Evolutionary conservation across 2,888 invertebrate genomes (phyloP).

Genomic region (Hirtodrosophila alboralis): DNA sequence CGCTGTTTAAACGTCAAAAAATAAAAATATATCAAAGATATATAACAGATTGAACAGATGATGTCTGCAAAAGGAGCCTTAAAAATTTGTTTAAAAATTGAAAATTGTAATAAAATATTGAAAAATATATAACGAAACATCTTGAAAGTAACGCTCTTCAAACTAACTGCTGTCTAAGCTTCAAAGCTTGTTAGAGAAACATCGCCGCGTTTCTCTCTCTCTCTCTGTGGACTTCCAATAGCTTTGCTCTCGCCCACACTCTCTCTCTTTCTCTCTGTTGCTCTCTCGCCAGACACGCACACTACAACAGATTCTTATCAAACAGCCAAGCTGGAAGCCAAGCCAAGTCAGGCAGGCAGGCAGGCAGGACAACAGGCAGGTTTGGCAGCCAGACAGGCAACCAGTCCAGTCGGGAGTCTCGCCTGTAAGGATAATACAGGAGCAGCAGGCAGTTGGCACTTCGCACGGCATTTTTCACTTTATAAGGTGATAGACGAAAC

Average conservation of each 20-base stretch:
- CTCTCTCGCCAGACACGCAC: conserved; percentile 32
- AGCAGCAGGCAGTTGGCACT: conserved; percentile 33
- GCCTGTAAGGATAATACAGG: conserved; percentile 67
- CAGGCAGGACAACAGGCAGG: too few species aligned
- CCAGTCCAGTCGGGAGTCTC: conserved; percentile 41
- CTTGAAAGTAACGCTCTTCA: conserved; percentile 9
- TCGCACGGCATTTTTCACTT: conserved; percentile 33
- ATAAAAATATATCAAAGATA: too few species aligned
- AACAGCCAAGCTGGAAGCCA: conserved; percentile 65
- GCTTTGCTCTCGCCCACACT: conserved; percentile 27
- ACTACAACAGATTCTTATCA: conserved; percentile 63
- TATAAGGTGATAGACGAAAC: conserved; percentile 74
- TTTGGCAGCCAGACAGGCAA: too few species aligned
- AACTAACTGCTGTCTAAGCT: conserved; percentile 28
- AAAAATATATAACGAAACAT: background rate
- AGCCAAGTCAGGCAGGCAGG: conserved; percentile 8
- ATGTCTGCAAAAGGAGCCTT: too few species aligned
- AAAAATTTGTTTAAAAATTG: background rate
- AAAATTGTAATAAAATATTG: background rate
- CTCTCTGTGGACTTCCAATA: conserved; percentile 40
- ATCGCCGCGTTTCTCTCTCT: conserved; percentile 11
- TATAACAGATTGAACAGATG: background rate
- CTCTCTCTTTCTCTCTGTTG: conserved; percentile 9
- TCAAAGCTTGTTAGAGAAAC: conserved; percentile 33
- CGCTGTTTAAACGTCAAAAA: too few species aligned